Evolutionary conservation across 2,888 invertebrate species (phyloP), one percentile per base, ranked within the genome.

Genomic region (Platycnemis pennipes): DNA sequence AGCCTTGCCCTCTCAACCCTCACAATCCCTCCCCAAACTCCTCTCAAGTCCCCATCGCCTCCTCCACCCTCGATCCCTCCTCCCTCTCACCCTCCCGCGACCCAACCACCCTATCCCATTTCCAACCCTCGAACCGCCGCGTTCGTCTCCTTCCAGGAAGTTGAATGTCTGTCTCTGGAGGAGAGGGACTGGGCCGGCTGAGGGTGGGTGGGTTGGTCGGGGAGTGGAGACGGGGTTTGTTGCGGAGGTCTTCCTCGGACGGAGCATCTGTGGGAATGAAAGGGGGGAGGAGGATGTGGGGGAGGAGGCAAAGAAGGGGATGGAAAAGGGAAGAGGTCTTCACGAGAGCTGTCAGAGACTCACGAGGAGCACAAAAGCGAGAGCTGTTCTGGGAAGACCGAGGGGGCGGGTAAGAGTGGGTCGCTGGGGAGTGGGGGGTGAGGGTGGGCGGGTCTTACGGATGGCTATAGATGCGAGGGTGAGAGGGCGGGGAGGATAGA

Each of bases 91-190:
- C 86, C 37, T 44, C 37, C 3, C 31, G 16, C 86, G 22, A 86
- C 44, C 37, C 86, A 7, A 37, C 16, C 16, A 37, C 77, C 77
- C 31, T 11, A 77, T 77, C 77, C 77, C 77, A 77, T 77, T 77
- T 77, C 13, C 11, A 37, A 63, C 69, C n/a, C 42, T 89, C 46
- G 22, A 42, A 26, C 91, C 42, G n/a, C 26, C 77, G 44, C 91
- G 31, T 13, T 88, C 31, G 46, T 46, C 88, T 31, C 88, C n/a
- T 44, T 89, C 42, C 56, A 63, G 91, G 91, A 91, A 91, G 89
- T 89, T 63, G 91, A 91, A 91, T 91, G 91, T 63, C 91, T 91
- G 91, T 88, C 53, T 49, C n/a, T n/a, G 26, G 44, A 19, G 87
- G 87, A 22, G 87, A n/a, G 45, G 26, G 4, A 5, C 42, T 22